These are phyloP conservation scores for Hirudinaria manillensis DNA, from an alignment of 2,888 invertebrate species.

Conservation along the genomic window DNA sequence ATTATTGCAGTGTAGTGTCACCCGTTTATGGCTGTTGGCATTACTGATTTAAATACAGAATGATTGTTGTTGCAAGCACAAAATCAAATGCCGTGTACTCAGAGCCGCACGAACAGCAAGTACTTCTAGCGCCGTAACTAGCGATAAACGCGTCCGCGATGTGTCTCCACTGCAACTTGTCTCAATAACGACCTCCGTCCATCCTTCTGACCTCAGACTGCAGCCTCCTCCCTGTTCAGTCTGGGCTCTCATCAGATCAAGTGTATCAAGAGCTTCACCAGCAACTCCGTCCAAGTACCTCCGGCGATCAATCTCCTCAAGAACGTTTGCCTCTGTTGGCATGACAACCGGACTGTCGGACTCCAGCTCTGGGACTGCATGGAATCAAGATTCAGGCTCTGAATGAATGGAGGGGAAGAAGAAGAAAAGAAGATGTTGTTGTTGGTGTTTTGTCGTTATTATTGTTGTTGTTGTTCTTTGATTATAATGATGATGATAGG, in stretches of 20 bases:
- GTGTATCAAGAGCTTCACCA: constrained; percentile 83
- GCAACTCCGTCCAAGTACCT: constrained; percentile 53
- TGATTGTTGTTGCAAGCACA: too few species aligned
- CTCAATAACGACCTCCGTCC: too few species aligned
- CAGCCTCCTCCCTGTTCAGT: constrained; percentile 81
- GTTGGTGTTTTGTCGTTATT: background rate
- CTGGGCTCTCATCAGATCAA: constrained; percentile 92
- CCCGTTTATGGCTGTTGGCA: too few species aligned
- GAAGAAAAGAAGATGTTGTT: constrained; percentile 21
- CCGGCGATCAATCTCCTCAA: constrained; percentile 64
- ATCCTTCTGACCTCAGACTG: too few species aligned
- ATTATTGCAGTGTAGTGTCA: too few species aligned
- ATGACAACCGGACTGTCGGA: constrained; percentile 68
- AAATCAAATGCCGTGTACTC: too few species aligned
- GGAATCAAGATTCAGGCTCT: constrained; percentile 58
- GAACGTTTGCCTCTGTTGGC: constrained; percentile 59
- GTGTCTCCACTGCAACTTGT: too few species aligned
- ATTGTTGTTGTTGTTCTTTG: background rate
- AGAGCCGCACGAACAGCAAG: too few species aligned
- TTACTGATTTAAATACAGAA: too few species aligned
- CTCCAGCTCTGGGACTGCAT: constrained; percentile 91
- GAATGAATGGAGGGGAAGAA: background rate
- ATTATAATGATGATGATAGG: constrained; percentile 21
- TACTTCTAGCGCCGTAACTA: too few species aligned
- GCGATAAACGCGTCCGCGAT: too few species aligned